Percentiles rank a stretch among this genome's conserved stretches.
These are phyloP conservation scores for Alcedo atthis DNA, from an alignment of 2,797 vertebrate species.

Conservation along the genomic window DNA sequence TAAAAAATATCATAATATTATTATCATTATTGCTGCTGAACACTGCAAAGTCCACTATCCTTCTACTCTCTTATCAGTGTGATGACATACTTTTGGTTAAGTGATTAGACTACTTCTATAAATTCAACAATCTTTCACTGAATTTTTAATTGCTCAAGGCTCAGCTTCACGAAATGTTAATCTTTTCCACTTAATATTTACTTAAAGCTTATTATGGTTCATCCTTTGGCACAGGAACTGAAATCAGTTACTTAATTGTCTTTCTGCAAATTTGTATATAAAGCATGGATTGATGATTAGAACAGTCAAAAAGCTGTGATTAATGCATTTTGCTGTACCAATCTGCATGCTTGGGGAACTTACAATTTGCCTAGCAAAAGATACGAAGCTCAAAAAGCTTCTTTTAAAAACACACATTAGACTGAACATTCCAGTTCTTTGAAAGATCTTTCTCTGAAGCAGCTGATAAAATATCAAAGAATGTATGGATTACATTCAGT, in stretches of 20 bases:
- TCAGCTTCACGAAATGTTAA: slow-evolving; percentile 6
- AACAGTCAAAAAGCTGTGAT: not conserved
- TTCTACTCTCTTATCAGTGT: not conserved
- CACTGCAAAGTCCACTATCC: not conserved
- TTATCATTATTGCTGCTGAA: not conserved
- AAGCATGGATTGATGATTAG: not conserved
- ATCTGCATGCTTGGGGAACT: not conserved
- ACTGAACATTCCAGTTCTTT: not conserved
- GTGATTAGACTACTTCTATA: not conserved
- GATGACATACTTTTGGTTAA: not conserved
- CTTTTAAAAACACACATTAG: not conserved
- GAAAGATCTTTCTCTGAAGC: not conserved
- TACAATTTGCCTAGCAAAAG: not conserved
- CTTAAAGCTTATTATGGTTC: slow-evolving; percentile 14
- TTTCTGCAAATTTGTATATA: slow-evolving; percentile 11
- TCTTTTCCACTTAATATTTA: slow-evolving; percentile 30
- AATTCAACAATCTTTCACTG: not conserved
- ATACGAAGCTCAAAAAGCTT: not conserved
- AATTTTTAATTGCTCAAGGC: slow-evolving; percentile 32
- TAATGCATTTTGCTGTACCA: not conserved
- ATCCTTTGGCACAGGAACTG: slow-evolving; percentile 6
- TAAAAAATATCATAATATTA: not conserved
- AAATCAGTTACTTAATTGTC: slow-evolving; percentile 33
- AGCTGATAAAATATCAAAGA: not conserved
- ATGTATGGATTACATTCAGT: not conserved